Evolutionary conservation across 2,888 invertebrate genomes (phyloP), one percentile per base, ranked within the genome.

Genomic region (Erannis defoliaria): DNA sequence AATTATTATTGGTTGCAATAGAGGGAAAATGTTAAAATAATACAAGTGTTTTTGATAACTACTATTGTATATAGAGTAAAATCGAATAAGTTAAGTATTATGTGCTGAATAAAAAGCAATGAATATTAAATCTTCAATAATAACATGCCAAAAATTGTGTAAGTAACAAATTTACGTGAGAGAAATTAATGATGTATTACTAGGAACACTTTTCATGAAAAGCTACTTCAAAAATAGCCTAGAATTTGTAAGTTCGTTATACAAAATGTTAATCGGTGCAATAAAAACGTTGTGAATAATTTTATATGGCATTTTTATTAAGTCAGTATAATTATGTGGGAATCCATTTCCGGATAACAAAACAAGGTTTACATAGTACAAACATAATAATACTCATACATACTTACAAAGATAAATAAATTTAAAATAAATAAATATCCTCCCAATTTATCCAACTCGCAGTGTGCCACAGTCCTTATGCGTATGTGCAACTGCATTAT

Each of bases 251-350:
- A 61, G 61, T 55, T 62, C 48, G 56, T 62, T 62, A 57, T 62
- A 62, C 56, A 64, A 89, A 86, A 80, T 86, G 89, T 90, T 90
- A 86, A 80, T 83, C 80, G 78, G 81, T 88, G 88, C 88, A 91
- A 90, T 90, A 91, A 87, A 75, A 82, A 85, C 68, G 89, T 90
- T 90, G 89, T 90, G 89, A 89, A 84, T 72, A 80, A 77, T 80
- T 82, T 78, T 76, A 63, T 43, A 33, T 55, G 21, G 5, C 0
- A 16, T 50, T n/a, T 57, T 48, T 23, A 42, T 56, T 42, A 9
- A n/a, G 0, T 14, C n/a, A n/a, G n/a, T n/a, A n/a, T n/a, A n/a
- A n/a, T n/a, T n/a, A n/a, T n/a, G n/a, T n/a, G n/a, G n/a, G n/a
- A n/a, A n/a, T n/a, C n/a, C n/a, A n/a, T n/a, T n/a, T n/a, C n/a